Conservation (phyloP, 2,113 vertebrate species). For the Rhabdomys dilectus region DNA sequence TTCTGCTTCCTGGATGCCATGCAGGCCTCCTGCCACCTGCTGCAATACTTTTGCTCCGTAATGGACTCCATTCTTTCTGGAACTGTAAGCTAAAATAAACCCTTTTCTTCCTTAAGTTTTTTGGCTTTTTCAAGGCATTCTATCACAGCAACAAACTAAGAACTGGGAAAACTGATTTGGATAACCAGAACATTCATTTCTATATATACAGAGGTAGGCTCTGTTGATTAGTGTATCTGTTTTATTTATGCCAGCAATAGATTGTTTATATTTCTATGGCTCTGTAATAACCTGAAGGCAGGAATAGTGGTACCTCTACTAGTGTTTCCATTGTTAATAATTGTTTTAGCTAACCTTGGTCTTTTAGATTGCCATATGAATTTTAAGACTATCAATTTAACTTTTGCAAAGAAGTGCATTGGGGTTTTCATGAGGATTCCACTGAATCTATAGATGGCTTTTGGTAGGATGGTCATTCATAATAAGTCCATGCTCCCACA, state of each 20-base stretch:
- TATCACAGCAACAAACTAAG: background rate
- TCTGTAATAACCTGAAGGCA: background rate
- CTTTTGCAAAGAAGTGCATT: background rate
- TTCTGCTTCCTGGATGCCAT: background rate
- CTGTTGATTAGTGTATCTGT: background rate
- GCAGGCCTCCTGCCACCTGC: background rate
- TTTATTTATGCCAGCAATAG: background rate
- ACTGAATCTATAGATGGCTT: background rate
- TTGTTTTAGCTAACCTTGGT: background rate
- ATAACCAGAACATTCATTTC: background rate
- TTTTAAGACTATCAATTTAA: background rate
- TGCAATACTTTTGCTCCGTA: background rate
- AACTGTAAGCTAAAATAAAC: background rate
- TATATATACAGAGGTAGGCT: background rate
- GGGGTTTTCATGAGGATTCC: background rate
- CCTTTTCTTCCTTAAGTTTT: background rate
- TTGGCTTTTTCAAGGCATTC: background rate
- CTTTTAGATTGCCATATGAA: background rate
- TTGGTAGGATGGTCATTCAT: background rate
- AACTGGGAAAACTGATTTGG: background rate
- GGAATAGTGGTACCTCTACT: background rate
- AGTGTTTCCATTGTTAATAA: background rate
- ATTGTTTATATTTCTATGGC: background rate
- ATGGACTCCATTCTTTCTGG: too few relatives aligned
- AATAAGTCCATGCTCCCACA: background rate